Evolutionary conservation across 2,888 invertebrate species (phyloP), one percentile per base, ranked within the genome.

Genomic region (Apamea epomidion): DNA sequence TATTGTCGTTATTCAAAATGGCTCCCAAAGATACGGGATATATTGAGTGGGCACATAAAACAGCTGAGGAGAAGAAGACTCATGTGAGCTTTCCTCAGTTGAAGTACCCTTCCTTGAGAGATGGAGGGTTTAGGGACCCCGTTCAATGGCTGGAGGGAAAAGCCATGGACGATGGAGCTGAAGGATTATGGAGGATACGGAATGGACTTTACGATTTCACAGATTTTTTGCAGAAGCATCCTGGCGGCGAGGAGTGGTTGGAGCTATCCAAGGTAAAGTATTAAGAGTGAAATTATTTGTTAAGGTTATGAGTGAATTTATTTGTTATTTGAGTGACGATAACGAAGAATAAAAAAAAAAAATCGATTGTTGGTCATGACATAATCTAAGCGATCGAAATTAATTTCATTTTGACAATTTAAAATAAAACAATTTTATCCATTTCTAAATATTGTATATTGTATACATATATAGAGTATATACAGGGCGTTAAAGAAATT

Each of bases 151-250:
- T 98, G 54, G 95, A 97, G 65, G 98, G 98, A 7, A 98, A 98
- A 91, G 96, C 97, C 21, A 93, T 96, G 89, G 98, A 98, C 85
- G 98, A 98, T 88, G 98, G 98, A 6, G 98, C 98, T 0, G 98
- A 98, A 92, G 98, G 98, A 18, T 93, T 98, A 3, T 99, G 99
- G 99, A 97, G 99, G 86, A 97, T 99, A 32, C 97, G 98, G 84
- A 97, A 98, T 93, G 96, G 97, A 68, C 95, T 99, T 32, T 99
- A 99, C 93, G 99, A 99, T 94, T 97, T 99, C 32, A 98, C 98
- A 0, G 97, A 97, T 16, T 99, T 99, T 93, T 96, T 98, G 8
- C 94, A 97, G 3, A 97, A 95, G 67, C 99, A 99, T 97, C 99
- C 99, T 0, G 99, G 99, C 51, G 99, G 99, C 0, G 91, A 96